phyloP scores from a whole-genome alignment of 1,140 invertebrate genomes.

The Heliconius melpomene region DNA sequence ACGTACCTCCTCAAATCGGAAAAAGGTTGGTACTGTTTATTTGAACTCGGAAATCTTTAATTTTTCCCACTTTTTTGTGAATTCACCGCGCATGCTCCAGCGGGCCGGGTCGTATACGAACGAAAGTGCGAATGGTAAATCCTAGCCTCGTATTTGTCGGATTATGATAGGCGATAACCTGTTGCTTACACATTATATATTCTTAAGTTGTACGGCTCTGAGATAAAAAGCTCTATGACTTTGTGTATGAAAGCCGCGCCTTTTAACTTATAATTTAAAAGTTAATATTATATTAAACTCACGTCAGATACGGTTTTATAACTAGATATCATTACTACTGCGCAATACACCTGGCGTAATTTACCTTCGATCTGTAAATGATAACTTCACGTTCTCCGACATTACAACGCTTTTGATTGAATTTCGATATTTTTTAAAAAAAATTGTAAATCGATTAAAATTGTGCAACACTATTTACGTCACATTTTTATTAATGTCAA shows the following conservation, averaged over 20 bases:
- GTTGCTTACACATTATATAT: conserved; percentile 73
- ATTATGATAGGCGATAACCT: conserved; percentile 75
- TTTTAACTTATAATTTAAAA: conserved; percentile 11
- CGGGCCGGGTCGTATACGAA: conserved; percentile 65
- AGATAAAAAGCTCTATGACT: conserved; percentile 21
- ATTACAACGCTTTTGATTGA: neutral
- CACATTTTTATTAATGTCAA: conserved; percentile 13
- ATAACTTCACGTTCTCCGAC: conserved; percentile 10
- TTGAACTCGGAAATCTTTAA: conserved; percentile 47
- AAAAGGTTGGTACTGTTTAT: conserved; percentile 82
- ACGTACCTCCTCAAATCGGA: conserved; percentile 84
- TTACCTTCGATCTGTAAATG: conserved; percentile 22
- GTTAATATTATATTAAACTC: conserved; percentile 1
- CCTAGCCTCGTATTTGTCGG: conserved; percentile 74
- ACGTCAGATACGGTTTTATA: conserved; percentile 19
- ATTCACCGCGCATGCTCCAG: conserved; percentile 64
- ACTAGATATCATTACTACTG: conserved; percentile 29
- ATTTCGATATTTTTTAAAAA: conserved; percentile 21
- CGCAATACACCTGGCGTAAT: conserved; percentile 38
- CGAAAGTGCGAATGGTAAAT: conserved; percentile 65
- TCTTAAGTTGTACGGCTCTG: conserved; percentile 54
- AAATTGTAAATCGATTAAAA: conserved; percentile 13
- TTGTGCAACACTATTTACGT: conserved; percentile 18
- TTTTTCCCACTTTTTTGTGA: conserved; percentile 55
- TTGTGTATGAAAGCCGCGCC: conserved; percentile 12